Evolutionary conservation across 2,888 invertebrate genomes (phyloP).

Genomic region (Petrolisthes cinctipes): DNA sequence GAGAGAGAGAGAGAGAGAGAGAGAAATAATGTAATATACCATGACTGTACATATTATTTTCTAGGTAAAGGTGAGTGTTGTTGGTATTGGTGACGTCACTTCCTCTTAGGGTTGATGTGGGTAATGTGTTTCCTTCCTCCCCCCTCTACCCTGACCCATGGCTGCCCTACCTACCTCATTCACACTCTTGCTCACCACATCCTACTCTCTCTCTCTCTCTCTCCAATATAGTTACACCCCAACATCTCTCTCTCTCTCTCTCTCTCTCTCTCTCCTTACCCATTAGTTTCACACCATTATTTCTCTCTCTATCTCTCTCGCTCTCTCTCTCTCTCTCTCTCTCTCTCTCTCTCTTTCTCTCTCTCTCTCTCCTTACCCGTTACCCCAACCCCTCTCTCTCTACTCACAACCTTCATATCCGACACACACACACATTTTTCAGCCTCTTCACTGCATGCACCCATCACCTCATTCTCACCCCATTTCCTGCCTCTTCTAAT

Average conservation of each 20-base stretch:
- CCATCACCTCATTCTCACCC: neutral
- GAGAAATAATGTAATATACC: neutral
- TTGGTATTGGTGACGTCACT: no score
- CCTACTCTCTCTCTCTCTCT: neutral
- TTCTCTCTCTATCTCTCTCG: constrained; percentile 5
- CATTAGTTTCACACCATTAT: neutral
- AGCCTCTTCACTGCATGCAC: no score
- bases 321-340: no score
- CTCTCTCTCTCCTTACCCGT: neutral
- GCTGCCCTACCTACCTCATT: neutral
- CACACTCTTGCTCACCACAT: neutral
- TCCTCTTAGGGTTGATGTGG: no score
- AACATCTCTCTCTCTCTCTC: constrained; percentile 4
- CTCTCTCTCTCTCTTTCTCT: neutral
- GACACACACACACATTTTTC: neutral
- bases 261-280: constrained; percentile 8
- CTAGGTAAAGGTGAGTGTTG: no score
- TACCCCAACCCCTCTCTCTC: neutral
- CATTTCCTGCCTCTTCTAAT: neutral
- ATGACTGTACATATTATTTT: no score
- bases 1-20: neutral
- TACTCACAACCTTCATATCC: neutral
- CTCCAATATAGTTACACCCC: neutral
- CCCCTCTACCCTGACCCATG: neutral
- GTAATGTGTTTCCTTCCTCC: neutral